A percentile compares a stretch with the other conserved stretches of the same genome.
Conservation (phyloP, 2,113 vertebrate genomes). For the Mirounga angustirostris region DNA sequence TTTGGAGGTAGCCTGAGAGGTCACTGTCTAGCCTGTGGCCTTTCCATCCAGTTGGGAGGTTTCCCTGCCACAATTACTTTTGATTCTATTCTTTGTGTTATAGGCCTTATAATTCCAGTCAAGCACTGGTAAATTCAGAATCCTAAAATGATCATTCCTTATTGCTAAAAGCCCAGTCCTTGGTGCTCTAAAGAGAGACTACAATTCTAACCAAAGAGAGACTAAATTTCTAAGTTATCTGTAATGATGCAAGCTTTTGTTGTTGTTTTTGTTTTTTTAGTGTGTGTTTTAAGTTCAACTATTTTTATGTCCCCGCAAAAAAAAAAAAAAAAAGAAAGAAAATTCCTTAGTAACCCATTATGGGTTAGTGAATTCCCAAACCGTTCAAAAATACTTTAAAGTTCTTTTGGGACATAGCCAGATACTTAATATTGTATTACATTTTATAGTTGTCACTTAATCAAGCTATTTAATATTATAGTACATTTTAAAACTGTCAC, state of each 20-base stretch:
- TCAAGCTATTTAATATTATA: conserved; percentile 96
- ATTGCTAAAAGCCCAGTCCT: not conserved
- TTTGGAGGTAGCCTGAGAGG: not conserved
- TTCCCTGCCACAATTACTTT: not conserved
- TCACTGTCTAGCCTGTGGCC: not conserved
- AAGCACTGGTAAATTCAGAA: not conserved
- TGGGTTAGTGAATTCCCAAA: conserved; percentile 90
- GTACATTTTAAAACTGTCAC: conserved; percentile 95
- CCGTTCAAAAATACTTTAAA: conserved; percentile 92
- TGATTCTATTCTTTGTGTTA: not conserved
- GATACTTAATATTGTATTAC: conserved; percentile 95
- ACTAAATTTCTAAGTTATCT: conserved; percentile 30
- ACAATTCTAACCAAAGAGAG: not conserved
- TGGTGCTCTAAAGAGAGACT: not conserved
- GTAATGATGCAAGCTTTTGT: not conserved
- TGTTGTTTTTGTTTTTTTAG: conserved; percentile 30
- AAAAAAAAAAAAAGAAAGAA: conserved; percentile 79
- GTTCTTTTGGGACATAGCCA: conserved; percentile 94
- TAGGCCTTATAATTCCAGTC: not conserved
- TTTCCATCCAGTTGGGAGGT: not conserved
- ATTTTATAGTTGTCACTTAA: conserved; percentile 96
- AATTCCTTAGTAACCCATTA: conserved; percentile 86
- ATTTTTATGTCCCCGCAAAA: conserved; percentile 80
- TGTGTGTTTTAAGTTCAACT: conserved; percentile 73
- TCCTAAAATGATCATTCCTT: not conserved